phyloP scores from a whole-genome alignment of 2,113 vertebrate species.

The Myotis lucifugus region DNA sequence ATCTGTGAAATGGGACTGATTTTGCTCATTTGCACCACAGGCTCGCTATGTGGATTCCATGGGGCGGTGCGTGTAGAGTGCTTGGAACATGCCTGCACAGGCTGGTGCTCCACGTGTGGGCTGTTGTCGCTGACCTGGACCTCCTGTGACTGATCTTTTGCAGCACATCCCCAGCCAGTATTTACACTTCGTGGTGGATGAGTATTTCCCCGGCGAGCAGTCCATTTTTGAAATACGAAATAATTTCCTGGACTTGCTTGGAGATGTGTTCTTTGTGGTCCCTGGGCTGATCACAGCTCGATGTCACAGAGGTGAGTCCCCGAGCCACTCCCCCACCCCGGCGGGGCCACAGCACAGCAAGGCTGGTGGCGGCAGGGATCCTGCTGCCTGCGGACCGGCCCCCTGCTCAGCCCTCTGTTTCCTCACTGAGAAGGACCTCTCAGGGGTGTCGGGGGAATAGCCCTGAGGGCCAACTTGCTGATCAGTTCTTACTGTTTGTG shows the following conservation, averaged over 20 bases:
- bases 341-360: neutral
- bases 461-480: neutral
- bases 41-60: neutral
- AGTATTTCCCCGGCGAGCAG: conserved; percentile 84
- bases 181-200: conserved; percentile 68
- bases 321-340: fast-evolving
- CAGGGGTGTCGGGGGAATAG: no score
- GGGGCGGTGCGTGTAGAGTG: neutral
- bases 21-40: neutral
- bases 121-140: neutral
- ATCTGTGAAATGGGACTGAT: neutral
- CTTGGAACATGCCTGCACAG: neutral
- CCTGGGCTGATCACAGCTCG: conserved; percentile 84
- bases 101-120: neutral
- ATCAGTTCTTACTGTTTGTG: neutral
- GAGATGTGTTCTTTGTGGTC: conserved; percentile 85
- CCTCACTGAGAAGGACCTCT: neutral
- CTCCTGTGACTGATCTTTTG: neutral
- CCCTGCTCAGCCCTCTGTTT: neutral
- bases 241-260: conserved; percentile 84
- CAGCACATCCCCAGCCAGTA: conserved; percentile 62
- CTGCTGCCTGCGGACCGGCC: neutral
- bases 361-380: no score
- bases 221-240: conserved; percentile 85
- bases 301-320: conserved; percentile 87